Percentiles rank a stretch among this genome's conserved stretches.
These are phyloP conservation scores for Porites lutea DNA, from an alignment of 64 coral and sea anemone genomes.

Conservation along the genomic window DNA sequence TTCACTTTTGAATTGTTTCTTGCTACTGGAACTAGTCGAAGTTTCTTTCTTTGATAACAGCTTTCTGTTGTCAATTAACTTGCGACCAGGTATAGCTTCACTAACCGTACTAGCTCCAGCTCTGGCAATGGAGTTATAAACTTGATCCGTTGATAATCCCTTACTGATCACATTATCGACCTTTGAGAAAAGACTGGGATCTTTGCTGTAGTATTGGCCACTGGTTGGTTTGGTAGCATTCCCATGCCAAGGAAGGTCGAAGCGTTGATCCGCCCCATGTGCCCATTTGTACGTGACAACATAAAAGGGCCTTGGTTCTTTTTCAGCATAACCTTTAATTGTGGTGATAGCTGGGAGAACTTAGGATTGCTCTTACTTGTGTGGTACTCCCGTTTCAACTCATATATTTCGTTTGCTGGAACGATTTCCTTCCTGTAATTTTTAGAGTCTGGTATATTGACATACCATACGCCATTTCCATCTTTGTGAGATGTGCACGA, in stretches of 20 bases:
- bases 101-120: slow-evolving; percentile 45
- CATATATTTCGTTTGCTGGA: slow-evolving; percentile 51
- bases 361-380: slow-evolving; percentile 5
- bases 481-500: slow-evolving; percentile 53
- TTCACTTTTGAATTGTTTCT: slow-evolving; percentile 49
- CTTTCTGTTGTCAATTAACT: slow-evolving; percentile 53
- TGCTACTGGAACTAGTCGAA: slow-evolving; percentile 4
- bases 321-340: slow-evolving; percentile 32
- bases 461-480: slow-evolving; percentile 61
- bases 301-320: slow-evolving; percentile 66
- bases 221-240: slow-evolving; percentile 52
- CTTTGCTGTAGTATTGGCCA: slow-evolving; percentile 55
- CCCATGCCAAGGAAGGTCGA: slow-evolving; percentile 52
- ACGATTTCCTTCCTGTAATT: slow-evolving; percentile 18
- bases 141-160: slow-evolving; percentile 72
- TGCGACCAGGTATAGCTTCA: slow-evolving; percentile 47
- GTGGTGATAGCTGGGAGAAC: not conserved
- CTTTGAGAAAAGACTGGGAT: slow-evolving; percentile 50
- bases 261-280: slow-evolving; percentile 56
- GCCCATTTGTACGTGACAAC: slow-evolving; percentile 63
- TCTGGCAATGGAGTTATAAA: slow-evolving; percentile 59
- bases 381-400: slow-evolving; percentile 7
- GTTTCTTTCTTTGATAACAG: slow-evolving; percentile 47
- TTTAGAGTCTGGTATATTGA: slow-evolving; percentile 2
- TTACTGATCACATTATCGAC: slow-evolving; percentile 58